Evolutionary conservation across 2,888 invertebrate species (phyloP).

Genomic region (Andrena dorsata): DNA sequence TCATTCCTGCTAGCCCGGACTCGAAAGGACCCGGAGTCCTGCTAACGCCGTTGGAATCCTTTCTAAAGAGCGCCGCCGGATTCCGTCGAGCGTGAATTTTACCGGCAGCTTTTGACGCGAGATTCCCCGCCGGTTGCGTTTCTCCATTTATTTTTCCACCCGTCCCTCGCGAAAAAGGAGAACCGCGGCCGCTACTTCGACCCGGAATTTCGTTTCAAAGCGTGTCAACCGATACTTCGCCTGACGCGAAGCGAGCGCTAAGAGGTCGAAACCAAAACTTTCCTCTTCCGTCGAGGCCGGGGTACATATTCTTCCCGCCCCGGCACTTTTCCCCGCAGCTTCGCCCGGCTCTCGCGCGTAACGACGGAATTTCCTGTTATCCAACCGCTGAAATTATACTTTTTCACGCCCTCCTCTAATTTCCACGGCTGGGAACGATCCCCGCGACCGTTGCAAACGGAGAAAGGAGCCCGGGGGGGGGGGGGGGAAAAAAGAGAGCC

Average conservation of each 20-base stretch:
- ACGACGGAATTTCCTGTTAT: slow-evolving; percentile 18
- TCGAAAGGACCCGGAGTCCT: slow-evolving; percentile 62
- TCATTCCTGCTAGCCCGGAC: slow-evolving; percentile 58
- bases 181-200: slow-evolving; percentile 26
- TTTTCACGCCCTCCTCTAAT: slow-evolving; percentile 2
- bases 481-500: background rate
- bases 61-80: slow-evolving; percentile 57
- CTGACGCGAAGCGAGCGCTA: slow-evolving; percentile 12
- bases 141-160: slow-evolving; percentile 50
- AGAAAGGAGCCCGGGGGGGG: too few relatives aligned
- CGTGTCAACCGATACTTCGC: slow-evolving; percentile 56
- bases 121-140: slow-evolving; percentile 23
- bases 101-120: slow-evolving; percentile 56
- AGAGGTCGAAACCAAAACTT: slow-evolving; percentile 33
- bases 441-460: background rate
- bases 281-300: background rate
- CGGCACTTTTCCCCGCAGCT: background rate
- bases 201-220: slow-evolving; percentile 59
- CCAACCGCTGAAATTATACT: slow-evolving; percentile 30
- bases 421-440: background rate
- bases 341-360: background rate
- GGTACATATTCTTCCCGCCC: background rate
- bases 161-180: slow-evolving; percentile 3
- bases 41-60: slow-evolving; percentile 59
- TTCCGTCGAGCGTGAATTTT: slow-evolving; percentile 64